These are phyloP conservation scores for Eunapius fragilis DNA, from an alignment of 37 sponge, comb jelly and placozoan genomes.

Conservation along the genomic window DNA sequence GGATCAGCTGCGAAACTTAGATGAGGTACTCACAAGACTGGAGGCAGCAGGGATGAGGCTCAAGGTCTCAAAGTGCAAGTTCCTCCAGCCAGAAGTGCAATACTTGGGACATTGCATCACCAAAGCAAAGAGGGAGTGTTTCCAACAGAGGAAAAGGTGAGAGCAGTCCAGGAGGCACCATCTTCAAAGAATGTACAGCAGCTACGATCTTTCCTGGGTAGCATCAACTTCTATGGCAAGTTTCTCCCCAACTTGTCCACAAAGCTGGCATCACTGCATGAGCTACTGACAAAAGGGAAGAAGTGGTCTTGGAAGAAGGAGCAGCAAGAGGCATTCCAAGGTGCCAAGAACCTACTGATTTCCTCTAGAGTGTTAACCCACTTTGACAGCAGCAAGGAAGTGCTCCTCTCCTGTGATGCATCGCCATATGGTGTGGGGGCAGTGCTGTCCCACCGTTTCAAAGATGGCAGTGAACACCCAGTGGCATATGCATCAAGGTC, in stretches of 20 bases:
- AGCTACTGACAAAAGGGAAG: not conserved
- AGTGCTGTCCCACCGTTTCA: not conserved
- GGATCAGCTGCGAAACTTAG: conserved; percentile 19
- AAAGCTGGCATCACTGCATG: not conserved
- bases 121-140: not conserved
- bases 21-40: not conserved
- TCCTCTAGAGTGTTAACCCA: not conserved
- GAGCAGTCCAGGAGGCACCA: too few species aligned
- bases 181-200: conserved; percentile 2
- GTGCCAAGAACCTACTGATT: not conserved
- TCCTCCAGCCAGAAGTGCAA: not conserved
- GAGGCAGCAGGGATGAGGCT: not conserved
- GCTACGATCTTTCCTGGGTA: not conserved
- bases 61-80: not conserved
- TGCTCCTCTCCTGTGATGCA: too few species aligned
- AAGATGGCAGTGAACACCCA: conserved; percentile 29
- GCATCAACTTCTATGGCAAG: too few species aligned
- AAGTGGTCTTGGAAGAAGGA: not conserved
- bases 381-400: not conserved
- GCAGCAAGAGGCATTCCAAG: not conserved
- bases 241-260: not conserved
- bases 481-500: conserved; percentile 18
- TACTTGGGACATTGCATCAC: conserved; percentile 25
- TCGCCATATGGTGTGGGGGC: not conserved
- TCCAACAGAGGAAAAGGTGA: not conserved